Evolutionary conservation across 2,888 invertebrate species (phyloP).

Genomic region (Papilio elwesi): DNA sequence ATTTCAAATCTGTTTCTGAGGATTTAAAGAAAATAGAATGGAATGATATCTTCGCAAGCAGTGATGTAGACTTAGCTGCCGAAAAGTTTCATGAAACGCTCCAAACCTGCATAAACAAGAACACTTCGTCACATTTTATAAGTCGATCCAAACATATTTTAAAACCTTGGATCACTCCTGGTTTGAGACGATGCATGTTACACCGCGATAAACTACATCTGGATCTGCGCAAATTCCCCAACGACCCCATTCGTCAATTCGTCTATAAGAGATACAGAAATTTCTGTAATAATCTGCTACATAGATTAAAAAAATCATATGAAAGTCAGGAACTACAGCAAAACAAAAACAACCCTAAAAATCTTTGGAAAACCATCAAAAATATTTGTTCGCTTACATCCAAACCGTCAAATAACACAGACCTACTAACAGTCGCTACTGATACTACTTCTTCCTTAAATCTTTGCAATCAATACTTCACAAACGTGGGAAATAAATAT

Average conservation of each 20-base stretch:
- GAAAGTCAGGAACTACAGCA: neutral
- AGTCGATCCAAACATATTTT: neutral
- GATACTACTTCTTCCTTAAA: neutral
- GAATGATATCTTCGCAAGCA: neutral
- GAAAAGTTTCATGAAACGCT: neutral
- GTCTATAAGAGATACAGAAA: slow-evolving; percentile 2
- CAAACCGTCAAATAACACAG: neutral
- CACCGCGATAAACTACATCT: slow-evolving; percentile 4
- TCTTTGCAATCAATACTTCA: slow-evolving; percentile 1
- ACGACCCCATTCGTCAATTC: neutral
- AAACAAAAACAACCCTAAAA: slow-evolving; percentile 2
- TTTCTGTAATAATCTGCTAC: too few species aligned
- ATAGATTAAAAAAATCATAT: slow-evolving; percentile 6
- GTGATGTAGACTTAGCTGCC: neutral
- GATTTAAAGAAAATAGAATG: too few species aligned
- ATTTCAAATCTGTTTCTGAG: neutral
- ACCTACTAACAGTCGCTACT: slow-evolving; percentile 1
- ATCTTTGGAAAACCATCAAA: neutral
- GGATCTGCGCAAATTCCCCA: neutral
- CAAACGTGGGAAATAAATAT: neutral
- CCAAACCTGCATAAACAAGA: neutral
- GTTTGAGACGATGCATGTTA: too few species aligned
- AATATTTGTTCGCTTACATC: neutral
- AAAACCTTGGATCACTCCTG: slow-evolving; percentile 24
- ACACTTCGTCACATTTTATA: neutral